phyloP scores from a whole-genome alignment of 2,888 invertebrate genomes.

The Rambutsinella grinnellia region DNA sequence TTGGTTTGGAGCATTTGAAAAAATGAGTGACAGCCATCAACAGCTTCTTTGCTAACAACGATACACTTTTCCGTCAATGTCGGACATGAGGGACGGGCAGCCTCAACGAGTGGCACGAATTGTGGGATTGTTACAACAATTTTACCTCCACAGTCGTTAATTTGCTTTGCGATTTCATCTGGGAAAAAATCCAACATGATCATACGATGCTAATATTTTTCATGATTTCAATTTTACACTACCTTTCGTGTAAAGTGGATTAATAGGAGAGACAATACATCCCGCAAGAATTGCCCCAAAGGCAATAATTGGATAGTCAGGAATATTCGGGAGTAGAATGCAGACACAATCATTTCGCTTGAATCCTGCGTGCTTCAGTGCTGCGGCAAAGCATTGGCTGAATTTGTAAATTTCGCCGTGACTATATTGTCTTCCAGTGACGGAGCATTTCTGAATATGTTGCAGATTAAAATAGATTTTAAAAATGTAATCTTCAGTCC shows the following conservation, averaged over 20 bases:
- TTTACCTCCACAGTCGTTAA: slow-evolving; percentile 63
- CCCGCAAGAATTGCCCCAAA: slow-evolving; percentile 65
- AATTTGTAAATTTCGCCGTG: slow-evolving; percentile 46
- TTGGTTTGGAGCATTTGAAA: slow-evolving; percentile 57
- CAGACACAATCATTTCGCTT: slow-evolving; percentile 63
- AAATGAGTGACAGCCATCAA: slow-evolving; percentile 55
- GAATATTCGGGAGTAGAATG: slow-evolving; percentile 66
- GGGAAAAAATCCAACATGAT: slow-evolving; percentile 12
- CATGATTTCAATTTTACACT: neutral
- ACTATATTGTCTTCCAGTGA: slow-evolving; percentile 60
- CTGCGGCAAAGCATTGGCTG: slow-evolving; percentile 64
- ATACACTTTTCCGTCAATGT: slow-evolving; percentile 47
- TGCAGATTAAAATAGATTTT: neutral
- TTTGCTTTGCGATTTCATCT: slow-evolving; percentile 67
- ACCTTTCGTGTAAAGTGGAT: slow-evolving; percentile 65
- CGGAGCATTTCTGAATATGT: slow-evolving; percentile 55
- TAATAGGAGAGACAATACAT: slow-evolving; percentile 65
- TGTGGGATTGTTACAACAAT: slow-evolving; percentile 64
- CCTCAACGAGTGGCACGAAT: slow-evolving; percentile 60
- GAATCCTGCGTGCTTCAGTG: slow-evolving; percentile 57
- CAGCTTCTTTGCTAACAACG: slow-evolving; percentile 52
- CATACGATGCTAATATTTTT: neutral
- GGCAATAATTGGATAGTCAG: slow-evolving; percentile 65
- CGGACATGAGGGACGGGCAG: slow-evolving; percentile 41
- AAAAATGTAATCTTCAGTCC: no score